These are phyloP conservation scores for Xiphydria camelus DNA, from an alignment of 2,888 invertebrate genomes.

Conservation along the genomic window DNA sequence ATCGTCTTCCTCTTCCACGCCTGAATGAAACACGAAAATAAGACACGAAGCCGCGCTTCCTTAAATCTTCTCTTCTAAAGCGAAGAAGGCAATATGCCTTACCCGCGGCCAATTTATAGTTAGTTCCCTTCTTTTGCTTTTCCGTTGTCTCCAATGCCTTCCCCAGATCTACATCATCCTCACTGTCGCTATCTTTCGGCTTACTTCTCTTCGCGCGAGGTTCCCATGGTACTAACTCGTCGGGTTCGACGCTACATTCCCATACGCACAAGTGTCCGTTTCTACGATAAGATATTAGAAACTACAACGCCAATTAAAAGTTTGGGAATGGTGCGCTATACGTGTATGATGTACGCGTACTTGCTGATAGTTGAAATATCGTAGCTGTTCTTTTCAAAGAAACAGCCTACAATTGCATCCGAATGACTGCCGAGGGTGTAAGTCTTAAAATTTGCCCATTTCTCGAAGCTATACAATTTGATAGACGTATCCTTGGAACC, in stretches of 20 bases:
- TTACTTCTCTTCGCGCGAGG: slow-evolving; percentile 60
- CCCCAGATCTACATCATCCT: slow-evolving; percentile 69
- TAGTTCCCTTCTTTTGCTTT: slow-evolving; percentile 52
- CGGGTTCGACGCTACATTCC: slow-evolving; percentile 79
- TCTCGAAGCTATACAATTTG: slow-evolving; percentile 78
- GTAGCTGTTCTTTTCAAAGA: slow-evolving; percentile 84
- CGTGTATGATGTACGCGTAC: too few species aligned
- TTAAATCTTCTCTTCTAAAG: too few species aligned
- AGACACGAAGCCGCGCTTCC: too few species aligned
- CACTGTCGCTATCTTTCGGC: slow-evolving; percentile 49
- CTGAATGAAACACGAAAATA: too few species aligned
- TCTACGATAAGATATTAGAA: too few species aligned
- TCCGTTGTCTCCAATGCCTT: slow-evolving; percentile 64
- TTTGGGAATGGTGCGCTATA: too few species aligned
- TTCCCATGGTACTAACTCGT: slow-evolving; percentile 65
- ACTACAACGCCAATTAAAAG: too few species aligned
- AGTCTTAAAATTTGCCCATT: slow-evolving; percentile 72
- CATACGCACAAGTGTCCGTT: slow-evolving; percentile 86
- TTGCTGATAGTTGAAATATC: slow-evolving; percentile 79
- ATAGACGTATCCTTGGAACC: slow-evolving; percentile 91
- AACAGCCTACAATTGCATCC: slow-evolving; percentile 81
- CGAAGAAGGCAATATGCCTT: too few species aligned
- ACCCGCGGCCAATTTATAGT: too few species aligned
- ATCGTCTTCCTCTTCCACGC: slow-evolving; percentile 24
- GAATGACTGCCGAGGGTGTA: slow-evolving; percentile 83